Evolutionary conservation across 2,888 invertebrate genomes (phyloP).

Genomic region (Lepidochitona cinerea): DNA sequence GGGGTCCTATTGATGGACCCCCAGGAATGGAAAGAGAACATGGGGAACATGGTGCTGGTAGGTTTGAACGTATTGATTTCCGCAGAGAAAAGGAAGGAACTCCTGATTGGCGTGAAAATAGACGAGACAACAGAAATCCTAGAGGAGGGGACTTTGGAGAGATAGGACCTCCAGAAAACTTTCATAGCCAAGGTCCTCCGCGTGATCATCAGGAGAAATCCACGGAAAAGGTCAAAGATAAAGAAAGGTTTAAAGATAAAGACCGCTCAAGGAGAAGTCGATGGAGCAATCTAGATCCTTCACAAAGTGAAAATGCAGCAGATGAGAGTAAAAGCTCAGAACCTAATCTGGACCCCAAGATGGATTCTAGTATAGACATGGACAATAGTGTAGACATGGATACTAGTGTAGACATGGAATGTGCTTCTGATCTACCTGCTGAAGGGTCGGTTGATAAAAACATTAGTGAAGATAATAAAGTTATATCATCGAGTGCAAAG

Average conservation of each 20-base stretch:
- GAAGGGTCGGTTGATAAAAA: too few relatives aligned
- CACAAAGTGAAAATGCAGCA: neutral
- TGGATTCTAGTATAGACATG: neutral
- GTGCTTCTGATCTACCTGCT: too few relatives aligned
- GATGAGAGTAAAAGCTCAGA: neutral
- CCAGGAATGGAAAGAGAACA: neutral
- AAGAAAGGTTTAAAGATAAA: neutral
- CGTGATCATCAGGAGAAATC: neutral
- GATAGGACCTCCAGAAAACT: neutral
- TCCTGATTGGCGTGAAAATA: neutral
- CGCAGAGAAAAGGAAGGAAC: slow-evolving; percentile 1
- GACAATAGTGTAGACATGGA: neutral
- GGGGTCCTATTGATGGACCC: neutral
- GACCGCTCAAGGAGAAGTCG: neutral
- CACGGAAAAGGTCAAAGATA: neutral
- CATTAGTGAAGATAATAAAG: too few relatives aligned
- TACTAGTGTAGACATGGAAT: neutral
- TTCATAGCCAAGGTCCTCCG: neutral
- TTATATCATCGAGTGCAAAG: too few relatives aligned
- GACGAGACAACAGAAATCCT: neutral
- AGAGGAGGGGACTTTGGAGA: too few relatives aligned
- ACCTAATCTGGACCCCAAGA: too few relatives aligned
- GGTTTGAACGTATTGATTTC: slow-evolving; percentile 8
- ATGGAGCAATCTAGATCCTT: neutral
- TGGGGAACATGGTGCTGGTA: neutral